Evolutionary conservation across 2,888 invertebrate species (phyloP), one percentile per base, ranked within the genome.

Genomic region (Ctena decussata): DNA sequence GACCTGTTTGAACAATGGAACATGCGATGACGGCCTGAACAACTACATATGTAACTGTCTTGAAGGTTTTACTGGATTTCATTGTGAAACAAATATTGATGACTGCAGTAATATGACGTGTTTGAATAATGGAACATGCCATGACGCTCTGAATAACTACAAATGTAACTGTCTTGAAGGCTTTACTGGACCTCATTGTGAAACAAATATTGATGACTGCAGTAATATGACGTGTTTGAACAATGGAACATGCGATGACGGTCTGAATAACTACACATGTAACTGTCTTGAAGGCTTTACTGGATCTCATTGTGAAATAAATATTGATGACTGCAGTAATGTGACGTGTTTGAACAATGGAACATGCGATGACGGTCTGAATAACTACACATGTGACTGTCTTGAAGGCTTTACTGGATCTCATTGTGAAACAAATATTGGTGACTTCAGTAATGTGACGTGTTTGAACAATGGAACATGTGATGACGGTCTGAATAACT

Each of bases 21-120:
- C 46, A 0, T 88, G 87, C 41, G 24, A 41, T 11, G 39, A 77
- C 12, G 60, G 39, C 8, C 41, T 73, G 24, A 53, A 77, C 53
- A 83, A 81, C 21, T 83, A 83, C 27, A 41, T 69, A 27, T 88
- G 87, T 70, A 76, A 88, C 35, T 88, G 87, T 80, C 11, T 32
- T 65, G 35, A 18, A 21, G 65, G 65, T 35, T 35, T 35, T 21
- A 65, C 32, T 30, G 65, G 65, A 35, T 0, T 1, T 12, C 15
- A 32, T 5, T 65, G 65, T 21, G 35, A 65, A 35, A 65, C 18
- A 21, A 21, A 21, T 65, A 65, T 57, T 57, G 57, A 57, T 57
- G 57, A 57, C 27, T 57, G 89, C 77, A 37, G 53, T 18, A 77
- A 80, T 77, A 71, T 83, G 11, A 81, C 75, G 0, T 87, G 86